Evolutionary conservation across 2,113 vertebrate genomes (phyloP).

Genomic region (Nasalis larvatus): DNA sequence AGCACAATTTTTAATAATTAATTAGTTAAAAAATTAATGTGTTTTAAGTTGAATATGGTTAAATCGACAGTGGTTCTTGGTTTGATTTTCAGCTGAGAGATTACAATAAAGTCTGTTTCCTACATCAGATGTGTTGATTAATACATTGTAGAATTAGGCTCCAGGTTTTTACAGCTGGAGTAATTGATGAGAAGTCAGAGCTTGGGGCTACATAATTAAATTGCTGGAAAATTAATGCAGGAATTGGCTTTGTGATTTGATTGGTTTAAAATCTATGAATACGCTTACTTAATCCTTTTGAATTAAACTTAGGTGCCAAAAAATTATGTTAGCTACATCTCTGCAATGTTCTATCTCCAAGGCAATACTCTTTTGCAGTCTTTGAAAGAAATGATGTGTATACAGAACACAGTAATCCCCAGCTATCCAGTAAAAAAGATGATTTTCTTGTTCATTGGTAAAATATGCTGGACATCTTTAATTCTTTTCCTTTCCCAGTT

Average conservation of each 20-base stretch:
- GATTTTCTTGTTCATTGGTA: neutral
- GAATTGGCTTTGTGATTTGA: slow-evolving; percentile 81
- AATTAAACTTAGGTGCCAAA: slow-evolving; percentile 78
- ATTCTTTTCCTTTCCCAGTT: neutral
- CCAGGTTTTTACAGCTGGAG: slow-evolving; percentile 76
- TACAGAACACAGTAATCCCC: slow-evolving; percentile 36
- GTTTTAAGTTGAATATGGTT: slow-evolving; percentile 22
- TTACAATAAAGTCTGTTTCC: slow-evolving; percentile 70
- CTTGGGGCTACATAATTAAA: slow-evolving; percentile 83
- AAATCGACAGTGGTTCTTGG: slow-evolving; percentile 49
- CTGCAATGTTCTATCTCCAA: slow-evolving; percentile 64
- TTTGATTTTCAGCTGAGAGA: slow-evolving; percentile 74
- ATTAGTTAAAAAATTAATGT: slow-evolving; percentile 40
- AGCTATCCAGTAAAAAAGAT: neutral
- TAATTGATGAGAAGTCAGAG: slow-evolving; percentile 82
- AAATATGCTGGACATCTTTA: neutral
- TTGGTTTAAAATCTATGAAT: slow-evolving; percentile 81
- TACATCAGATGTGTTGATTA: slow-evolving; percentile 78
- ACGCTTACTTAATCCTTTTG: slow-evolving; percentile 81
- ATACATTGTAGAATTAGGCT: slow-evolving; percentile 69
- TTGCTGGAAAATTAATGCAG: slow-evolving; percentile 82
- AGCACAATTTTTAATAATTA: slow-evolving; percentile 34
- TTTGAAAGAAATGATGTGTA: slow-evolving; percentile 54
- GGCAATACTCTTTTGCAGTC: slow-evolving; percentile 51
- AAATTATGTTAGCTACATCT: slow-evolving; percentile 66